These are phyloP conservation scores for Tanytarsus gracilentus DNA, from an alignment of 2,888 invertebrate species.

Conservation along the genomic window DNA sequence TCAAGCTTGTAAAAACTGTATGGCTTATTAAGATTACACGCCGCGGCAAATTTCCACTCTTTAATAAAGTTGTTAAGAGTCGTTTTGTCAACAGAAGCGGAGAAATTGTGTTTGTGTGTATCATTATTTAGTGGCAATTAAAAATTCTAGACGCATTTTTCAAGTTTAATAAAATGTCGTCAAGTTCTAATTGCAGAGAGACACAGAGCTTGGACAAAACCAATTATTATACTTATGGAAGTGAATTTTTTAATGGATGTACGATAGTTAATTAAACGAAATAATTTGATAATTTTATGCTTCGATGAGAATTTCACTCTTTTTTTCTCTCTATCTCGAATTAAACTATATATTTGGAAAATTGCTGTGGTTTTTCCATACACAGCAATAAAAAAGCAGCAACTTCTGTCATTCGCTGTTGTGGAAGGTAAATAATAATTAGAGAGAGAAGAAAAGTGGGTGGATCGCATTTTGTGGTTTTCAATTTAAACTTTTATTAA, in stretches of 20 bases:
- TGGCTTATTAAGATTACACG: background rate
- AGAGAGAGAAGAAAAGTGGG: too few relatives aligned
- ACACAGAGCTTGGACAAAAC: background rate
- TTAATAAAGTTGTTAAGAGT: constrained; percentile 7
- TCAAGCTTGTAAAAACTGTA: constrained; percentile 2
- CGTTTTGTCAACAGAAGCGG: too few relatives aligned
- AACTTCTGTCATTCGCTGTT: background rate
- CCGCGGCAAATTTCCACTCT: background rate
- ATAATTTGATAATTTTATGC: constrained; percentile 28
- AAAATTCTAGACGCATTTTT: too few relatives aligned
- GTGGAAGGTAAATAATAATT: background rate
- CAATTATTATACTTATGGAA: background rate
- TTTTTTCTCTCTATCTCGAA: background rate
- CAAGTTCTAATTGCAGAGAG: background rate
- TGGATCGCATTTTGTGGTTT: background rate
- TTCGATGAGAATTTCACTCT: background rate
- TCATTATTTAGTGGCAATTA: too few relatives aligned
- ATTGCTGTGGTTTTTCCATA: constrained; percentile 3
- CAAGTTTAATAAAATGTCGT: too few relatives aligned
- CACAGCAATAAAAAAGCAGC: background rate
- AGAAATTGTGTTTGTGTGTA: too few relatives aligned
- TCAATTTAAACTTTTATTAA: background rate
- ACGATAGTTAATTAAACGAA: constrained; percentile 27
- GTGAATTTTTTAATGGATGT: background rate
- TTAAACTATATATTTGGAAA: background rate